phyloP scores from a whole-genome alignment of 1,140 invertebrate species.

The Pollicipes pollicipes region DNA sequence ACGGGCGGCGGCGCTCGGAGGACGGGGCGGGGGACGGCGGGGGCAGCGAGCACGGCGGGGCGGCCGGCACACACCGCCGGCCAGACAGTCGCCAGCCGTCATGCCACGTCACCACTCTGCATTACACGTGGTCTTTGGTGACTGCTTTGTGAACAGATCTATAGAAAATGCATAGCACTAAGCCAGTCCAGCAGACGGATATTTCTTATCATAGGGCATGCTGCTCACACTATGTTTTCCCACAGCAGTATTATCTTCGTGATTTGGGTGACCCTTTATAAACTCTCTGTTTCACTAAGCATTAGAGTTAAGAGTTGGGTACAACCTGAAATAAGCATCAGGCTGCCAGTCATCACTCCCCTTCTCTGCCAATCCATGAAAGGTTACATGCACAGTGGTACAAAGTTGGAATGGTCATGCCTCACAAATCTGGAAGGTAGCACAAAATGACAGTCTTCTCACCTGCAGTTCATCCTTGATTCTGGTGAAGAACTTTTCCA shows the following conservation, averaged over 20 bases:
- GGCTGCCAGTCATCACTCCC: background rate
- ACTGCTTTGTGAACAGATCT: background rate
- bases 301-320: background rate
- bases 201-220: no score
- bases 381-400: background rate
- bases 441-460: no score
- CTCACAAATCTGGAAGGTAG: no score
- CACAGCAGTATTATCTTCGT: no score
- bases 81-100: no score
- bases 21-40: no score
- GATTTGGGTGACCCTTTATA: no score
- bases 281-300: background rate
- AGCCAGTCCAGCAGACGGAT: no score
- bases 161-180: no score
- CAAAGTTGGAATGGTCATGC: conserved; percentile 21
- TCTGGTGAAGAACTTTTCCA: conserved; percentile 74
- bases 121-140: background rate
- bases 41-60: background rate
- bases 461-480: conserved; percentile 80
- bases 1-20: conserved; percentile 3
- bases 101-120: background rate
- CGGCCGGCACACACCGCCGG: background rate
- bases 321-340: background rate
- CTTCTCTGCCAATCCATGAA: background rate
- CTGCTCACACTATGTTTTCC: no score